phyloP scores from a whole-genome alignment of 2,113 vertebrate species.

The Cephalopholis sonnerati region DNA sequence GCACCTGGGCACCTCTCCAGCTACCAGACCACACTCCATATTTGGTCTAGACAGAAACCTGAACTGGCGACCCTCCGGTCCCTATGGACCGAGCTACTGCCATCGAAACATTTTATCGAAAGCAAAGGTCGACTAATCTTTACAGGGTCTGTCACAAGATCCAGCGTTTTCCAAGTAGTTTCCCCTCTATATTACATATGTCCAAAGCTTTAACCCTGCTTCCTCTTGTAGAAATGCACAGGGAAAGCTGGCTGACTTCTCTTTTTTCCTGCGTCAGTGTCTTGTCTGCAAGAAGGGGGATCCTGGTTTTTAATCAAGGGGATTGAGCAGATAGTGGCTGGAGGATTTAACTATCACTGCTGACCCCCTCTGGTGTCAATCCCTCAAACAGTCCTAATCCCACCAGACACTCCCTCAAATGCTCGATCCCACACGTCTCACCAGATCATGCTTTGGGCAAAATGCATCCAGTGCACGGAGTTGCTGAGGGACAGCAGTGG shows the following conservation, averaged over 20 bases:
- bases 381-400: slow-evolving; percentile 37
- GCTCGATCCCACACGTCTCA: not conserved
- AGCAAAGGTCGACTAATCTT: not conserved
- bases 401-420: slow-evolving; percentile 17
- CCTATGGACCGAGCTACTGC: too few relatives aligned
- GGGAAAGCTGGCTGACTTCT: not conserved
- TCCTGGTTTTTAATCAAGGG: slow-evolving; percentile 32
- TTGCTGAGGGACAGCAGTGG: not conserved
- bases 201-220: not conserved
- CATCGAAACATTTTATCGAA: not conserved
- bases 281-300: not conserved
- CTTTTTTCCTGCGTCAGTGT: not conserved
- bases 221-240: too few relatives aligned
- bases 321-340: slow-evolving; percentile 13
- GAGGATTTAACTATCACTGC: slow-evolving; percentile 18
- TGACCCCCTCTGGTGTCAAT: slow-evolving; percentile 38
- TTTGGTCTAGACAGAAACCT: too few relatives aligned
- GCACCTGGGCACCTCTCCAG: too few relatives aligned
- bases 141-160: not conserved
- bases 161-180: not conserved
- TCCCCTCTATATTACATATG: not conserved
- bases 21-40: too few relatives aligned
- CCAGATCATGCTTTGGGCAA: not conserved
- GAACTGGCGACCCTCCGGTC: too few relatives aligned
- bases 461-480: not conserved